Percentiles rank a stretch among this genome's conserved stretches.
These are phyloP conservation scores for Euzetes globulus DNA, from an alignment of 2,888 invertebrate species.

Conservation along the genomic window DNA sequence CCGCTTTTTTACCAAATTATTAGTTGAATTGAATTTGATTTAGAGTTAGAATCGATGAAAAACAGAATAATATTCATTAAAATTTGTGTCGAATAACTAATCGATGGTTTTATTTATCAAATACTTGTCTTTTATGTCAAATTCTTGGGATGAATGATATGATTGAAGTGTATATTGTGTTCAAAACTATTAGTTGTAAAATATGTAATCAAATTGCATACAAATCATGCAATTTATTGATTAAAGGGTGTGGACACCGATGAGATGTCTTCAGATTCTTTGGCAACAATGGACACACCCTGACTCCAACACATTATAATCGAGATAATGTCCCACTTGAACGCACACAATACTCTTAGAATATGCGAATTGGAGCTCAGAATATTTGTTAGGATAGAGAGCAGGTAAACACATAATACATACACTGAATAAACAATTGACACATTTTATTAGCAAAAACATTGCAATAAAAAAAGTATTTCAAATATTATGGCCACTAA, in stretches of 20 bases:
- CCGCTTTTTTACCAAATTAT: too few species aligned
- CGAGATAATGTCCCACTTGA: constrained; percentile 14
- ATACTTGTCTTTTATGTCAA: too few species aligned
- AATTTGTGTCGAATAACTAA: neutral
- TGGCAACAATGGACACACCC: neutral
- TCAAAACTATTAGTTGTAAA: neutral
- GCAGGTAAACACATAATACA: neutral
- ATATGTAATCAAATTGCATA: constrained; percentile 7
- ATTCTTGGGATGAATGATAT: neutral
- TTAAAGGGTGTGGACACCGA: constrained; percentile 18
- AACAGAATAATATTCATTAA: neutral
- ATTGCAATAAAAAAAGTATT: constrained; percentile 3
- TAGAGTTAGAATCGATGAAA: neutral
- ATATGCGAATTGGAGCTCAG: neutral
- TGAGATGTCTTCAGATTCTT: constrained; percentile 1
- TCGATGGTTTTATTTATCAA: neutral
- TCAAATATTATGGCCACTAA: neutral
- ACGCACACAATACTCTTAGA: neutral
- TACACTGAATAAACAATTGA: constrained; percentile 11
- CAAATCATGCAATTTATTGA: constrained; percentile 27
- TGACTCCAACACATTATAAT: constrained; percentile 6
- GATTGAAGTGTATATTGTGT: neutral
- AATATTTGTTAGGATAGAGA: neutral
- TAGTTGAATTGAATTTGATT: too few species aligned
- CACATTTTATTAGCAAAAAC: constrained; percentile 1